These are phyloP conservation scores for Athrips mouffetella DNA, from an alignment of 2,888 invertebrate genomes.

Conservation along the genomic window DNA sequence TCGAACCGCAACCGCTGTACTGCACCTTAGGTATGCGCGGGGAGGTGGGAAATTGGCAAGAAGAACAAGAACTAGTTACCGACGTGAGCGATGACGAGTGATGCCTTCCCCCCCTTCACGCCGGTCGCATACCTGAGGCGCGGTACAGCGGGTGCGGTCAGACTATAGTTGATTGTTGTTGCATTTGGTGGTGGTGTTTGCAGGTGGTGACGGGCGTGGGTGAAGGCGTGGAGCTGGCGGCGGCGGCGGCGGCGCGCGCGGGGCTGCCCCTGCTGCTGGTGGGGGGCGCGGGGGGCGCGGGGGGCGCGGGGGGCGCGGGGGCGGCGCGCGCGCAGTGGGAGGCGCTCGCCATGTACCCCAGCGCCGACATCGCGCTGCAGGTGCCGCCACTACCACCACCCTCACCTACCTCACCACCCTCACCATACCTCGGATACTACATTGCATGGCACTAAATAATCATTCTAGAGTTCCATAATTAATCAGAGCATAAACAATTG, in stretches of 20 bases:
- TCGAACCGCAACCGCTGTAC: no score
- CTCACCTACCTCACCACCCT: not conserved
- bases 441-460: no score
- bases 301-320: constrained; percentile 19
- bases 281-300: constrained; percentile 11
- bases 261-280: constrained; percentile 49
- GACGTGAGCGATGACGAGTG: no score
- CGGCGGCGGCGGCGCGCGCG: constrained; percentile 49
- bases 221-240: constrained; percentile 36
- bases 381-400: no score
- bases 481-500: no score
- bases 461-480: no score
- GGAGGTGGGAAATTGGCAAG: no score
- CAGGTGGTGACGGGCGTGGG: constrained; percentile 27
- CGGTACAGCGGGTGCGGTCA: constrained; percentile 25
- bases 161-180: constrained; percentile 34
- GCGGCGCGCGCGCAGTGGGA: constrained; percentile 36
- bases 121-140: no score
- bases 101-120: no score
- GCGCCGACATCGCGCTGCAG: constrained; percentile 44
- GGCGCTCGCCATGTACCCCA: constrained; percentile 50
- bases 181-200: constrained; percentile 31
- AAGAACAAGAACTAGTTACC: no score
- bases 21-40: no score
- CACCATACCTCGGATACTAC: not conserved